Base-by-base conservation (phyloP, 1,140 invertebrate genomes). In the Archegozetes longisetosus region DNA sequence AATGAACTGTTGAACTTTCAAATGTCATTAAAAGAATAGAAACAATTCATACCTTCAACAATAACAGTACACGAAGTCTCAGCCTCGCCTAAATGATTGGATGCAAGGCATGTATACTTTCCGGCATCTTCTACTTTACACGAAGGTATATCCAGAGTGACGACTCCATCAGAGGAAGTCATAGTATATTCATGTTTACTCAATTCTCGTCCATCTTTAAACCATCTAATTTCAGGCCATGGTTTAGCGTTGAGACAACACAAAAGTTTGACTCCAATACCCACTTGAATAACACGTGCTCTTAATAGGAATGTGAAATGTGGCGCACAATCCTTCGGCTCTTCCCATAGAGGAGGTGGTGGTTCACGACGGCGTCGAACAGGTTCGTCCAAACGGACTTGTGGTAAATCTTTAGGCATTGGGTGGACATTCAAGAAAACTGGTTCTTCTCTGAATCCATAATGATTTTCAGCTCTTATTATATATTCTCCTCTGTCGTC, bases 401-500 rank as follows among this genome's bases (percentile, higher is more conserved):
- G 61, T 12, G 86, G 83, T 64, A 84, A 79, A 68, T 86, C 84
- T 28, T 64, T 56, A 24, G 67, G 67, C 81, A 80, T 75, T 88
- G 86, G 86, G 80, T 96, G 91, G 25, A 99, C 93, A 70, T 95
- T 96, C 2, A 99, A 79, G 79, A 94, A 95, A 3, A 95, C 91
- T 53, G 90, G 84, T 74, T 96, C 93, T 75, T 98, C 94, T 65
- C 86, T 80, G 68, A 84, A 88, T 52, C 95, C 95, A 73, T 95
- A 98, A 70, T 90, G 88, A 77, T 98, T 99, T 72, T 97, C 91
- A 2, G 95, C 95, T 48, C 88, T 77, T 65, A 98, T 95, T 57
- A 93, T 85, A 70, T 98, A 98, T 71, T 97, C 93, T 67, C 95
- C 95, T 69, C 91, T 82, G 71, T 99, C 94, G 64, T 90, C 86